phyloP scores from a whole-genome alignment of 2,888 invertebrate species.

The Smittia sp. region DNA sequence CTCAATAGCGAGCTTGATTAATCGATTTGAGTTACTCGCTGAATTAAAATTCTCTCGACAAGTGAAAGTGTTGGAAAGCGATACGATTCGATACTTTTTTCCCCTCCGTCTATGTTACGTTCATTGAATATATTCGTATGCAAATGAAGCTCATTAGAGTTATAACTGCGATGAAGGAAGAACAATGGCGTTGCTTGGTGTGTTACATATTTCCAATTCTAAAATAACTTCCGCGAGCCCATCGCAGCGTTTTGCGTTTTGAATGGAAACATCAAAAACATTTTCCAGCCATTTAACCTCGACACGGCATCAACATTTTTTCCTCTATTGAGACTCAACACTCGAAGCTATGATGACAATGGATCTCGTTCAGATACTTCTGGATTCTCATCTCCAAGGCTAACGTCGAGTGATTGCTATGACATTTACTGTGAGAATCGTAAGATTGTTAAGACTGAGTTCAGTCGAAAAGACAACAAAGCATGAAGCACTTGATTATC shows the following conservation, averaged over 20 bases:
- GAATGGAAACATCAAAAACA: slow-evolving; percentile 8
- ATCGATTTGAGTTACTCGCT: not conserved
- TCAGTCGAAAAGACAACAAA: not conserved
- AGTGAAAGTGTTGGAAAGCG: not conserved
- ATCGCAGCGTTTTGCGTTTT: not conserved
- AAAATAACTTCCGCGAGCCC: slow-evolving; percentile 28
- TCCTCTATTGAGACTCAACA: not conserved
- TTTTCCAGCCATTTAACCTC: slow-evolving; percentile 35
- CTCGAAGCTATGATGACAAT: slow-evolving; percentile 7
- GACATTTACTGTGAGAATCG: not conserved
- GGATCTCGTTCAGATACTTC: not conserved
- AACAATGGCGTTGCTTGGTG: slow-evolving; percentile 22
- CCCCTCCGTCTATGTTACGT: not conserved
- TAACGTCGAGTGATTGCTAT: not conserved
- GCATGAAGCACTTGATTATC: not conserved
- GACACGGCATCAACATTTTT: not conserved
- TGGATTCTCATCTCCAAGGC: not conserved
- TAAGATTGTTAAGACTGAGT: not conserved
- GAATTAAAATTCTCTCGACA: not conserved
- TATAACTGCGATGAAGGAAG: slow-evolving; percentile 5
- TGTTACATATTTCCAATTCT: slow-evolving; percentile 29
- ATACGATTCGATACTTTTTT: not conserved
- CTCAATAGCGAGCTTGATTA: not conserved
- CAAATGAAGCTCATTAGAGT: slow-evolving; percentile 38
- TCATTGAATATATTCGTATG: slow-evolving; percentile 23